phyloP scores from a whole-genome alignment of 1,140 invertebrate genomes.

The Teleopsis dalmanni region DNA sequence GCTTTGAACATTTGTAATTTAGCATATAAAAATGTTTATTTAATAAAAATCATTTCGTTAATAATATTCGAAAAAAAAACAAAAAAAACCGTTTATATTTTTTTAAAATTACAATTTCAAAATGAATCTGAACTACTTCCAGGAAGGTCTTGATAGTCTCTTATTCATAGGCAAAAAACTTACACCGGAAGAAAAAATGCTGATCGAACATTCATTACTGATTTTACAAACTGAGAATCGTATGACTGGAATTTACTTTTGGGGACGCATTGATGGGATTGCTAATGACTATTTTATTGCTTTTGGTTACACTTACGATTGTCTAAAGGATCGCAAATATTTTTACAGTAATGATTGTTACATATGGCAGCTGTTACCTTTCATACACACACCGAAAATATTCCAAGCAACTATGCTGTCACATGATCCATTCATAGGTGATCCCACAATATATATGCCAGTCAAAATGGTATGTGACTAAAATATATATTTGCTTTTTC shows the following conservation, averaged over 20 bases:
- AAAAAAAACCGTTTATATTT: neutral
- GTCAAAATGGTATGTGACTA: constrained; percentile 27
- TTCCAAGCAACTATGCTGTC: constrained; percentile 52
- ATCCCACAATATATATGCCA: constrained; percentile 49
- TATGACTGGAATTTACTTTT: constrained; percentile 63
- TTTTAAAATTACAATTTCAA: neutral
- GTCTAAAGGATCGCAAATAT: constrained; percentile 54
- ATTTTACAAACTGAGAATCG: constrained; percentile 68
- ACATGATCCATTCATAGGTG: constrained; percentile 49
- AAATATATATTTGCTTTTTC: neutral
- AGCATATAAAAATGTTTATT: neutral
- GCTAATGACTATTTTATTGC: constrained; percentile 65
- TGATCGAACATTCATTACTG: constrained; percentile 61
- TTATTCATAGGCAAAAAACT: constrained; percentile 54
- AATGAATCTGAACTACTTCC: constrained; percentile 40
- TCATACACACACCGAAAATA: constrained; percentile 49
- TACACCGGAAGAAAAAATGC: constrained; percentile 55
- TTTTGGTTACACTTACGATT: constrained; percentile 62
- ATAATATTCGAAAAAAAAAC: neutral
- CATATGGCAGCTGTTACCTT: constrained; percentile 61
- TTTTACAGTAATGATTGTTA: constrained; percentile 63
- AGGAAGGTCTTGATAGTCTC: constrained; percentile 31
- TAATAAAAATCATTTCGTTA: neutral
- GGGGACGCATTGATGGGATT: constrained; percentile 62
- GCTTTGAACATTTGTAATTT: no score